A percentile compares a stretch with the other conserved stretches of the same genome.
phyloP scores from a whole-genome alignment of 2,113 vertebrate species.

The Scartelaos histophorus region DNA sequence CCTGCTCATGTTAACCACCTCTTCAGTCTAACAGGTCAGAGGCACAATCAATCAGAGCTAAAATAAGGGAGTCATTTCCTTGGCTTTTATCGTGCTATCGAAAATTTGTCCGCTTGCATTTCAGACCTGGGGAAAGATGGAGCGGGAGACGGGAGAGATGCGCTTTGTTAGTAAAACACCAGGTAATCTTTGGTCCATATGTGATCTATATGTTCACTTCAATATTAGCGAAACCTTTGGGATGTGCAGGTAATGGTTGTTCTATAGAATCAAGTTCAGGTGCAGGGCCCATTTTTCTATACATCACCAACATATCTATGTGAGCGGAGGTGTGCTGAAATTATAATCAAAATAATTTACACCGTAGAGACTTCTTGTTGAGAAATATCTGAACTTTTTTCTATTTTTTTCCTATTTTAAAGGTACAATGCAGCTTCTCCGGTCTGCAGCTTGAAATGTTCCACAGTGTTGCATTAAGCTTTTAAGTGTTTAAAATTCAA shows the following conservation, averaged over 20 bases:
- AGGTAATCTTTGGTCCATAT: constrained; percentile 43
- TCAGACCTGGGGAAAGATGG: constrained; percentile 50
- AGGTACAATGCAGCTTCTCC: background rate
- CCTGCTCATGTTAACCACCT: constrained; percentile 71
- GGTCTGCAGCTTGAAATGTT: too few species aligned
- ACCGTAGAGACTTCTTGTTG: background rate
- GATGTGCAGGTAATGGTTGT: constrained; percentile 41
- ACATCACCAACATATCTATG: too few species aligned
- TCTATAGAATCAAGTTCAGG: constrained; percentile 35
- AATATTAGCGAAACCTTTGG: constrained; percentile 28
- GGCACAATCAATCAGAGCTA: constrained; percentile 76
- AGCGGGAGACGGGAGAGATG: constrained; percentile 40
- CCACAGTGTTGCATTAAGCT: too few species aligned
- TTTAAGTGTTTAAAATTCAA: too few species aligned
- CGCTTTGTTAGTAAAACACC: constrained; percentile 40
- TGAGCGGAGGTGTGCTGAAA: too few species aligned
- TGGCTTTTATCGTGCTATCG: constrained; percentile 60
- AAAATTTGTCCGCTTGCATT: constrained; percentile 66
- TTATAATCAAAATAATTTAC: background rate
- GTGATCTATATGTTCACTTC: constrained; percentile 41
- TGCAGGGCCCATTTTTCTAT: constrained; percentile 29
- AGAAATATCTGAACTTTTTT: background rate
- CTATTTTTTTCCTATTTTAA: too few species aligned
- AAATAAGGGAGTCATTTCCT: constrained; percentile 77
- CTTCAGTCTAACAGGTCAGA: constrained; percentile 72